Conservation (phyloP, 2,888 invertebrate species). For the Mechanitis messenoides region DNA sequence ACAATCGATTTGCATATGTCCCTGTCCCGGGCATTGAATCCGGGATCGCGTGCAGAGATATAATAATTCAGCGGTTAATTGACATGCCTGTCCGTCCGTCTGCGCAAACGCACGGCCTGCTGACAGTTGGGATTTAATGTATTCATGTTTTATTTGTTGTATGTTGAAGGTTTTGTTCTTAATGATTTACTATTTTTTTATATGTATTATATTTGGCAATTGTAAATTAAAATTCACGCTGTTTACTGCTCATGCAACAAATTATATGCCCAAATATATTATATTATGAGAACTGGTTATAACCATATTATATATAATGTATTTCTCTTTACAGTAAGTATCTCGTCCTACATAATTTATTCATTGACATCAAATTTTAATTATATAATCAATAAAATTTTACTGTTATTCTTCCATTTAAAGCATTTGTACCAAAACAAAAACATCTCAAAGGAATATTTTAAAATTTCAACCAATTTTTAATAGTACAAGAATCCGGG, state of each 20-base stretch:
- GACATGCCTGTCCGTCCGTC: conserved; percentile 43
- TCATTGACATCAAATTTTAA: too few relatives aligned
- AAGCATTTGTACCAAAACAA: neutral
- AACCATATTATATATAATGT: neutral
- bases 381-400: too few relatives aligned
- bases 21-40: conserved; percentile 36
- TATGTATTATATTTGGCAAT: neutral
- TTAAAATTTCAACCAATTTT: conserved; percentile 16
- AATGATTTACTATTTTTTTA: neutral
- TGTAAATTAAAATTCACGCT: too few relatives aligned
- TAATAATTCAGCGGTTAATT: conserved; percentile 52
- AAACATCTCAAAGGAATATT: conserved; percentile 9
- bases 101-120: conserved; percentile 23
- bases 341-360: too few relatives aligned
- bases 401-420: too few relatives aligned
- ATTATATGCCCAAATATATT: too few relatives aligned
- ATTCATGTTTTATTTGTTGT: conserved; percentile 23
- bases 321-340: neutral
- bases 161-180: conserved; percentile 10
- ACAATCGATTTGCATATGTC: conserved; percentile 32
- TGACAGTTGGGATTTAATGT: conserved; percentile 23
- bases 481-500: conserved; percentile 18
- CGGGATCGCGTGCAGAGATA: conserved; percentile 39
- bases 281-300: too few relatives aligned
- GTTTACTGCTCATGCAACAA: too few relatives aligned